These are phyloP conservation scores for Sebastes ruberrimus DNA, from an alignment of 2,797 vertebrate species.

Conservation along the genomic window DNA sequence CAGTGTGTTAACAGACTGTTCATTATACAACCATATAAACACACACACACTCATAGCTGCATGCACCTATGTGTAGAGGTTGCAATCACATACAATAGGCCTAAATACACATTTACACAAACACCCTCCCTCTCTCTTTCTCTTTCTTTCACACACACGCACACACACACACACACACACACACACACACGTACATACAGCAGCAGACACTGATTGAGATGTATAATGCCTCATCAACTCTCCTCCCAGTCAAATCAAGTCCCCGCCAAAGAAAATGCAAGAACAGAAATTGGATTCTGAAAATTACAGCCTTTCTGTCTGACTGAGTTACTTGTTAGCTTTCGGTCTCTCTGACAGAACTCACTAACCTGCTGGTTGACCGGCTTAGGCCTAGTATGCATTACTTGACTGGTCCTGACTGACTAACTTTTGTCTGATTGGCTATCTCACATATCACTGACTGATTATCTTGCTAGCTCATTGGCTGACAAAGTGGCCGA, in stretches of 20 bases:
- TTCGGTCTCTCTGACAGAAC: background rate
- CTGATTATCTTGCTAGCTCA: background rate
- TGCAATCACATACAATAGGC: background rate
- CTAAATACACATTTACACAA: background rate
- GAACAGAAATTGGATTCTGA: slow-evolving; percentile 32
- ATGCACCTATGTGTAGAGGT: background rate
- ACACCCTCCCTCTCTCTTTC: background rate
- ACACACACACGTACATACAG: background rate
- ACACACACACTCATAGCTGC: background rate
- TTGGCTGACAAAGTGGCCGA: background rate
- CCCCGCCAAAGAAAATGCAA: slow-evolving; percentile 10
- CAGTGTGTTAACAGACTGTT: slow-evolving; percentile 33
- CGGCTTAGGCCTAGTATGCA: background rate
- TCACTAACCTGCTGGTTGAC: background rate
- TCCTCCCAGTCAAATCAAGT: slow-evolving; percentile 16
- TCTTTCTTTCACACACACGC: background rate
- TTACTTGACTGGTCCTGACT: background rate
- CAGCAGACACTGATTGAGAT: slow-evolving; percentile 15
- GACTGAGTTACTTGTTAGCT: background rate
- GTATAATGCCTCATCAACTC: slow-evolving; percentile 37
- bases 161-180: background rate
- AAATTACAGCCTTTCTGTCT: slow-evolving; percentile 11
- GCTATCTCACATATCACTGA: background rate
- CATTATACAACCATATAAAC: slow-evolving; percentile 22
- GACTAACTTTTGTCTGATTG: background rate